phyloP scores from a whole-genome alignment of 2,797 vertebrate species.

The Delichon dasypus region DNA sequence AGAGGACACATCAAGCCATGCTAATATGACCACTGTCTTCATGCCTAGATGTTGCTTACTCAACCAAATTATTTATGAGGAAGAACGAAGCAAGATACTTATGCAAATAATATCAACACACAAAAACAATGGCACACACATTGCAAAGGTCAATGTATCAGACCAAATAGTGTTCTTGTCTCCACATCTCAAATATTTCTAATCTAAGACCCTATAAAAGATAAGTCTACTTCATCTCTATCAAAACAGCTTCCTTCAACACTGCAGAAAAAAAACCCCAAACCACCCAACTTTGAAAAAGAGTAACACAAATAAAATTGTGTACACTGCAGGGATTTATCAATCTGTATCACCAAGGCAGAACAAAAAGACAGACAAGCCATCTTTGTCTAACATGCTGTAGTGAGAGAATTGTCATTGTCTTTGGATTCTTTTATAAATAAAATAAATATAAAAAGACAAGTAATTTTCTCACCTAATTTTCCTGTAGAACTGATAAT shows the following conservation, averaged over 20 bases:
- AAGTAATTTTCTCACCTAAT: conserved; percentile 86
- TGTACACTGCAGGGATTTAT: not conserved
- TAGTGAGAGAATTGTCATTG: conserved; percentile 57
- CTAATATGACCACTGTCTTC: not conserved
- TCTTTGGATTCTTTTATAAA: conserved; percentile 76
- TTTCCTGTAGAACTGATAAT: conserved; percentile 84
- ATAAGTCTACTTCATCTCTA: not conserved
- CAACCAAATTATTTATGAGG: not conserved
- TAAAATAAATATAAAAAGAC: conserved; percentile 83
- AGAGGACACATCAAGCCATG: not conserved
- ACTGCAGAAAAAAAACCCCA: not conserved
- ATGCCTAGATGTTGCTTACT: not conserved
- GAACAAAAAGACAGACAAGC: not conserved
- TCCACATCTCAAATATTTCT: not conserved
- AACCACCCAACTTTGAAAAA: not conserved
- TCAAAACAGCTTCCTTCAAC: not conserved
- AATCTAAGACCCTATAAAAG: not conserved
- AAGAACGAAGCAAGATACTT: not conserved
- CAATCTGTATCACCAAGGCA: not conserved
- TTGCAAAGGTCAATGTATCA: not conserved
- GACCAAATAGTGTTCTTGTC: not conserved
- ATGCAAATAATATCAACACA: not conserved
- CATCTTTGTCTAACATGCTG: conserved; percentile 29
- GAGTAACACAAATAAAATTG: not conserved
- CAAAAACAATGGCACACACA: rapidly evolving